Evolutionary conservation across 2,888 invertebrate species (phyloP), one percentile per base, ranked within the genome.

Genomic region (Nasonovia ribisnigri): DNA sequence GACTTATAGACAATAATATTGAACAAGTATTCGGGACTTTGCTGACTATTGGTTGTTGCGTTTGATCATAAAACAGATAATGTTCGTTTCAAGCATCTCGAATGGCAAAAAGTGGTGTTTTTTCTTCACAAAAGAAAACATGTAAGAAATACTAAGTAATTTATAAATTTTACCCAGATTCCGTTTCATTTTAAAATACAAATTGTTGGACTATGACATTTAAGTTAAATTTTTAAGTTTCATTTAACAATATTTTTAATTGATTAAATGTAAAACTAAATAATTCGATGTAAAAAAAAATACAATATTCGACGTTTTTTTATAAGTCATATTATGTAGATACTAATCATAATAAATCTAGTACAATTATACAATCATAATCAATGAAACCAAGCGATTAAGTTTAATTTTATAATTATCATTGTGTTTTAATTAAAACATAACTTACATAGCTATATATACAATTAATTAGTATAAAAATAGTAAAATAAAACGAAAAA

Each of bases 61-160:
- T 88, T 89, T 46, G 84, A 54, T 84, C 84, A 89, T 92, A 92
- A 88, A 92, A 92, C 84, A n/a, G 67, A 43, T 84, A 89, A 92
- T 84, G 92, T 84, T 54, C 88, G 54, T 84, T 92, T 89, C n/a
- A 88, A 92, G 46, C 48, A 29, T 54, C 24, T 43, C 51, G 26
- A 36, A 92, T n/a, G 51, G 92, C 42, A 67, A 88, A 84, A 92
- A 46, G 42, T 20, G 43, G 51, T n/a, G 88, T 54, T 88, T 88
- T 51, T 43, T 88, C 54, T 43, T 46, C 20, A 6, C 88, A 42
- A 88, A n/a, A 36, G 51, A n/a, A 88, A 88, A 88, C 77, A 88
- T 54, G 88, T 88, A 88, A 77, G 51, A 88, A 88, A 92, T 92
- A 92, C 88, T 54, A 88, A 92, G 43, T 77, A 67, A 48, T 67